Percentiles rank a stretch among this genome's conserved stretches.
Conservation (phyloP, 2,888 invertebrate species). For the Theodoxus fluviatilis region DNA sequence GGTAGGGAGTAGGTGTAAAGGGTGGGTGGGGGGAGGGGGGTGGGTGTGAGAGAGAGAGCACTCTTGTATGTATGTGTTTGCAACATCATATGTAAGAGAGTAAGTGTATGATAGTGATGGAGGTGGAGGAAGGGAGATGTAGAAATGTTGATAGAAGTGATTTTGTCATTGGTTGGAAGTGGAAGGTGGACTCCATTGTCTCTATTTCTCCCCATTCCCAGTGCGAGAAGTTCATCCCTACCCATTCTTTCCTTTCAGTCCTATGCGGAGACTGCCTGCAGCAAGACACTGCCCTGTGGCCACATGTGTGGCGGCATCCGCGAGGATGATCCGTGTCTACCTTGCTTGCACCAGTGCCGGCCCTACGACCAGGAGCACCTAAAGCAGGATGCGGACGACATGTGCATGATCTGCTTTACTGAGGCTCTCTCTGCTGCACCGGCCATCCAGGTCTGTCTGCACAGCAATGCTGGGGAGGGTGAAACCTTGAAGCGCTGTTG, state of each 20-base stretch:
- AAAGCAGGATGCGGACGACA: constrained; percentile 96
- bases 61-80: background rate
- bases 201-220: background rate
- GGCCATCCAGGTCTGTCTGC: constrained; percentile 83
- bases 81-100: background rate
- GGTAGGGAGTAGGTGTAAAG: too few relatives aligned
- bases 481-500: too few relatives aligned
- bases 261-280: constrained; percentile 82
- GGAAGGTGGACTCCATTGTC: too few relatives aligned
- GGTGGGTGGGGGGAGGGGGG: too few relatives aligned
- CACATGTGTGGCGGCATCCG: constrained; percentile 94
- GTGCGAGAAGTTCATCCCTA: background rate
- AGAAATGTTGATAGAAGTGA: too few relatives aligned
- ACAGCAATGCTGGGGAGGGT: too few relatives aligned
- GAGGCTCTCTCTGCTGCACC: constrained; percentile 95
- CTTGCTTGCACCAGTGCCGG: constrained; percentile 86
- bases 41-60: too few relatives aligned
- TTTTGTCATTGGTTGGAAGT: too few relatives aligned
- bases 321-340: constrained; percentile 82
- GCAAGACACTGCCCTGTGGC: constrained; percentile 82
- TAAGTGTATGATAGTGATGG: background rate
- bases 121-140: too few relatives aligned
- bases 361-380: constrained; percentile 66
- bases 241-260: constrained; percentile 69
- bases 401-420: constrained; percentile 99